phyloP scores from a whole-genome alignment of 2,888 invertebrate species.

The Drosophila quasianomalipes region DNA sequence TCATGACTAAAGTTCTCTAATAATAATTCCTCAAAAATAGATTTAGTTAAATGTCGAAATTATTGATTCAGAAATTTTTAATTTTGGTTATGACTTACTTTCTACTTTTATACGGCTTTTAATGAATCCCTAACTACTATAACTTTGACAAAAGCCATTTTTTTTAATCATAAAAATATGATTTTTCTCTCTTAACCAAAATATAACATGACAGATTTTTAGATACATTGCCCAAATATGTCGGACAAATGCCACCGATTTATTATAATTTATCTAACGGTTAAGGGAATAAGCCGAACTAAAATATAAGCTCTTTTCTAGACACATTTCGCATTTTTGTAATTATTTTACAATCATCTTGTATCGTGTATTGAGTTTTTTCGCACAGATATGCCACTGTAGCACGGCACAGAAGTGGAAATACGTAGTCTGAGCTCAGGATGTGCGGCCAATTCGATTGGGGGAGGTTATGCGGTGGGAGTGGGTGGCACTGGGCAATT shows the following conservation, averaged over 20 bases:
- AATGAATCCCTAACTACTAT: too few relatives aligned
- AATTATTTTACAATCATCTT: not conserved
- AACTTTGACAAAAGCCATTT: too few relatives aligned
- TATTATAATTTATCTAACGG: too few relatives aligned
- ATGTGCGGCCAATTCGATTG: slow-evolving; percentile 9
- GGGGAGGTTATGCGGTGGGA: not conserved
- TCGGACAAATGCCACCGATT: too few relatives aligned
- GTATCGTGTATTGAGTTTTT: not conserved
- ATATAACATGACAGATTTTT: not conserved
- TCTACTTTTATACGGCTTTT: not conserved
- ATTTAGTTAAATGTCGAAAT: fast-evolving
- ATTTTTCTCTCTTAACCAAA: too few relatives aligned
- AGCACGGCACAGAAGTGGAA: not conserved
- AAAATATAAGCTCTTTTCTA: not conserved
- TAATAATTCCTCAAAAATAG: not conserved
- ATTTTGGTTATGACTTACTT: not conserved
- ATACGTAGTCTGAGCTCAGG: slow-evolving; percentile 18
- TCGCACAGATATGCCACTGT: not conserved
- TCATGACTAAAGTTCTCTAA: fast-evolving
- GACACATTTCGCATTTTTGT: not conserved
- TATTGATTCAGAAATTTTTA: fast-evolving
- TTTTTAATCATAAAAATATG: too few relatives aligned
- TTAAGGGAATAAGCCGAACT: not conserved
- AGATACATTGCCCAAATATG: not conserved
- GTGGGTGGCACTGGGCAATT: slow-evolving; percentile 26